phyloP scores from a whole-genome alignment of 2,113 vertebrate genomes.

The Sylvia atricapilla region DNA sequence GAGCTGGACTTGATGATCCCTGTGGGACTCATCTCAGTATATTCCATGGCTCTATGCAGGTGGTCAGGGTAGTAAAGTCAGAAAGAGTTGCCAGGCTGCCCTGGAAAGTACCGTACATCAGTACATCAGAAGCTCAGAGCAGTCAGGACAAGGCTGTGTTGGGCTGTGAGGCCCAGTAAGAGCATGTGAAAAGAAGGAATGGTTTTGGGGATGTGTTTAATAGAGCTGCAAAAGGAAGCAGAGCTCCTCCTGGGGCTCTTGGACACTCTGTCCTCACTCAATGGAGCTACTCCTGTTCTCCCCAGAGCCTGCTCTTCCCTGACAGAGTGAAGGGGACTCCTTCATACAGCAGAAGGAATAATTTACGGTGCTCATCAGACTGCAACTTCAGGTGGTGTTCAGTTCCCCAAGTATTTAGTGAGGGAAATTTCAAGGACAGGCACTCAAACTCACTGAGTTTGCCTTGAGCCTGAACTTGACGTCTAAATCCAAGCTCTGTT shows the following conservation, averaged over 20 bases:
- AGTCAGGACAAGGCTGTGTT: neutral
- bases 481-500: neutral
- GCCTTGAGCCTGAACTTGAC: neutral
- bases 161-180: neutral
- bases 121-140: neutral
- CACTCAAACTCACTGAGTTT: neutral
- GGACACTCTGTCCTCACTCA: neutral
- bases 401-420: neutral
- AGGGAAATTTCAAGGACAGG: neutral
- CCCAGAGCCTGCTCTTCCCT: neutral
- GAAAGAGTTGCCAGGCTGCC: neutral
- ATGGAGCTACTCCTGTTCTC: neutral
- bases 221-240: neutral
- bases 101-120: neutral
- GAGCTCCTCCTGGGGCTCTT: fast-evolving
- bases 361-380: neutral
- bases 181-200: neutral
- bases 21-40: neutral
- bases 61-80: neutral
- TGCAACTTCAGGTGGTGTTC: neutral
- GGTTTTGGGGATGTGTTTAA: neutral
- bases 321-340: neutral
- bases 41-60: neutral
- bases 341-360: neutral
- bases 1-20: neutral